phyloP scores from a whole-genome alignment of 2,888 invertebrate species.

The Leptogaster cylindrica region DNA sequence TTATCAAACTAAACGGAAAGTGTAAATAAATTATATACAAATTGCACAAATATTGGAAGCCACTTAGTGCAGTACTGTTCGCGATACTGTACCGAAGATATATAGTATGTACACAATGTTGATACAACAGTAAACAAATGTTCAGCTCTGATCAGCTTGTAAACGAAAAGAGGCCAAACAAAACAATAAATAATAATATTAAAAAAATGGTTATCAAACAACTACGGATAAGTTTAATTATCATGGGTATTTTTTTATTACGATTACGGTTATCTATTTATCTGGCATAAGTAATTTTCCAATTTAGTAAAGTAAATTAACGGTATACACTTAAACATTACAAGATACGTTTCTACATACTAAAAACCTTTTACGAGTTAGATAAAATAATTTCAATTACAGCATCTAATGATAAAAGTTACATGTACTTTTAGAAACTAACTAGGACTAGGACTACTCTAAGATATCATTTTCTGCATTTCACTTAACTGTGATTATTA shows the following conservation, averaged over 20 bases:
- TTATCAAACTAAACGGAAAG: too few relatives aligned
- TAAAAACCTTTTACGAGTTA: slow-evolving; percentile 28
- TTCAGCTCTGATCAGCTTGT: too few relatives aligned
- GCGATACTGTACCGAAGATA: too few relatives aligned
- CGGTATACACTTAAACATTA: slow-evolving; percentile 36
- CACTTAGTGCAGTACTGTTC: too few relatives aligned
- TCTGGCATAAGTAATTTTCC: slow-evolving; percentile 32
- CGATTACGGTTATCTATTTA: slow-evolving; percentile 33
- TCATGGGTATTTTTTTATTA: slow-evolving; percentile 36
- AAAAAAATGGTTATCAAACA: slow-evolving; percentile 29
- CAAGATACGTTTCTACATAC: slow-evolving; percentile 26
- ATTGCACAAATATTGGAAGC: too few relatives aligned
- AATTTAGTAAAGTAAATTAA: slow-evolving; percentile 33
- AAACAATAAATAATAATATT: not conserved
- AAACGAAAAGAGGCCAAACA: not conserved
- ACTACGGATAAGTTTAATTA: slow-evolving; percentile 37
- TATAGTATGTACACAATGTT: too few relatives aligned
- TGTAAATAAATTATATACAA: too few relatives aligned
- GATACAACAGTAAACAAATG: too few relatives aligned
- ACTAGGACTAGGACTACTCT: slow-evolving; percentile 22
- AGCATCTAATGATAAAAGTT: slow-evolving; percentile 35
- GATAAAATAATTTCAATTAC: slow-evolving; percentile 38
- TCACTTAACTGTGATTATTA: not conserved
- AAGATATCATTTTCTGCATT: slow-evolving; percentile 10
- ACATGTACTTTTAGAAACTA: slow-evolving; percentile 37